These are phyloP conservation scores for Eristalis tenax DNA, from an alignment of 2,888 invertebrate species.

Conservation along the genomic window DNA sequence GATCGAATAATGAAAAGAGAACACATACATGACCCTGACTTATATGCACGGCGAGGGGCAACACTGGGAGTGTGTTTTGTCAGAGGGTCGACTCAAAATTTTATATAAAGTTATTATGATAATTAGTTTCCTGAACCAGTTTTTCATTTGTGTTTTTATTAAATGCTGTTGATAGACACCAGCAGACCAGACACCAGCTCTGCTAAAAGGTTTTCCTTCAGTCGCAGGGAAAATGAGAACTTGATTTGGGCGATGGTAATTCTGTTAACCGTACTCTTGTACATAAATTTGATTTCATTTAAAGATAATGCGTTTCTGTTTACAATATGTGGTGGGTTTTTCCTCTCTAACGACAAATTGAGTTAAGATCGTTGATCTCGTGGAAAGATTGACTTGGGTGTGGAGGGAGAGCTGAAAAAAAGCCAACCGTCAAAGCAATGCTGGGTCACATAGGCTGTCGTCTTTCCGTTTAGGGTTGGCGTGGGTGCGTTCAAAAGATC, in stretches of 20 bases:
- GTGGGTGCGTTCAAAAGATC: not conserved
- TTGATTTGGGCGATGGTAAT: slow-evolving; percentile 8
- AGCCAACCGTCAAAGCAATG: not conserved
- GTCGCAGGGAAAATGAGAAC: not conserved
- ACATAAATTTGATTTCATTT: slow-evolving; percentile 6
- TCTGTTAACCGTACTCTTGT: not conserved
- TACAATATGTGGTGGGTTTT: not conserved
- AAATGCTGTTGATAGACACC: not conserved
- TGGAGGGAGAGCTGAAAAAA: not conserved
- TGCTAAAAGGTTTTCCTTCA: not conserved
- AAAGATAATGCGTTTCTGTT: not conserved
- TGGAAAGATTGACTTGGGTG: not conserved
- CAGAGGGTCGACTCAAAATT: not conserved
- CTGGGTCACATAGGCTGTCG: not conserved
- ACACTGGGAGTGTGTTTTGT: slow-evolving; percentile 10
- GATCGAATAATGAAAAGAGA: not conserved
- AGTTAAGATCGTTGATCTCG: slow-evolving; percentile 18
- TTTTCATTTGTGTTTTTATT: not conserved
- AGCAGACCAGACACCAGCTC: not conserved
- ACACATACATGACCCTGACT: slow-evolving; percentile 49
- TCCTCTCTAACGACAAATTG: not conserved
- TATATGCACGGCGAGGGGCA: slow-evolving; percentile 25
- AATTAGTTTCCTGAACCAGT: slow-evolving; percentile 34
- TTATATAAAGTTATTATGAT: slow-evolving; percentile 43
- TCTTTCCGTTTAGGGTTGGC: not conserved